A percentile compares a stretch with the other conserved stretches of the same genome.
These are phyloP conservation scores for Myotis lucifugus DNA, from an alignment of 2,113 vertebrate species.

Conservation along the genomic window DNA sequence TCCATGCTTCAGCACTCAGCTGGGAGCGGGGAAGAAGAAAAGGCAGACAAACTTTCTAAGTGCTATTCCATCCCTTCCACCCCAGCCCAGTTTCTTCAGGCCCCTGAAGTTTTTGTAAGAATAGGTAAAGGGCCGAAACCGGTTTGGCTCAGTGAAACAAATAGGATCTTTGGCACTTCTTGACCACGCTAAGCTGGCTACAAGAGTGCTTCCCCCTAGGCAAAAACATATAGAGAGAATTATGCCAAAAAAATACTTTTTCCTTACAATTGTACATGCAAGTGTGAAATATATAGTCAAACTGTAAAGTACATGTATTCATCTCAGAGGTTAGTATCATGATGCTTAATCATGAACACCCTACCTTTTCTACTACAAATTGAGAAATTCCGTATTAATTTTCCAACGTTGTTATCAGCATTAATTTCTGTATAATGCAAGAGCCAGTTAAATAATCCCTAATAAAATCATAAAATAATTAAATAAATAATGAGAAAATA, in stretches of 20 bases:
- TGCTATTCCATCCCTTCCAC: not conserved
- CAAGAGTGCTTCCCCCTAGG: not conserved
- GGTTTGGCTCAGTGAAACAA: too few species aligned
- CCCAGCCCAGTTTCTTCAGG: not conserved
- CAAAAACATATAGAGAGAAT: not conserved
- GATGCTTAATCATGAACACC: not conserved
- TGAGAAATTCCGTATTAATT: constrained; percentile 23
- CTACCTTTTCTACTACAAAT: not conserved
- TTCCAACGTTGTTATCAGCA: constrained; percentile 21
- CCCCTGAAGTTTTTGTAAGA: not conserved
- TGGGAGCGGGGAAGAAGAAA: not conserved
- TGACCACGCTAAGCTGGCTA: not conserved
- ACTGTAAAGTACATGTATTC: constrained; percentile 1
- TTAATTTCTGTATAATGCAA: not conserved
- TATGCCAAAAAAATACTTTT: not conserved
- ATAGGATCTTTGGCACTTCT: not conserved
- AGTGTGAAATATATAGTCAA: constrained; percentile 10
- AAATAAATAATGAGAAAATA: constrained; percentile 23
- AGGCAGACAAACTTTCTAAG: not conserved
- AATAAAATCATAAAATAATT: constrained; percentile 34
- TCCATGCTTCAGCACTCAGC: not conserved
- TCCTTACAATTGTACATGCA: not conserved
- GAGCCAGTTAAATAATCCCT: constrained; percentile 51
- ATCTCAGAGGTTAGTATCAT: not conserved
- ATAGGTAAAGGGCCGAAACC: not conserved